Evolutionary conservation across 2,888 invertebrate species (phyloP), one percentile per base, ranked within the genome.

Genomic region (Melinaea menophilus): DNA sequence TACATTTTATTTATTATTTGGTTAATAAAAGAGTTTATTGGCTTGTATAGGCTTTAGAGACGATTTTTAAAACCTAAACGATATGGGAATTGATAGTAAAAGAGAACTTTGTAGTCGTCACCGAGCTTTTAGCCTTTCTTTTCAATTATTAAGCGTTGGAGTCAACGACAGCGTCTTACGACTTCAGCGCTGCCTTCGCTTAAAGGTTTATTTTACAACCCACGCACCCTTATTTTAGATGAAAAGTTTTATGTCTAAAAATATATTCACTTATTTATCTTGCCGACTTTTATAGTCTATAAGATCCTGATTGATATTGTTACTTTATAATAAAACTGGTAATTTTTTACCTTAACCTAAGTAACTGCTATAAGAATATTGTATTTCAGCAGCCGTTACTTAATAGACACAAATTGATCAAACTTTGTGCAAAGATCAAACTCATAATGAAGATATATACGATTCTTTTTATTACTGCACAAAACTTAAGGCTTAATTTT

Each of bases 81-180:
- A 56, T 59, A 56, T 13, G 58, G 47, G 51, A 51, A 51, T 13
- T 34, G 51, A 11, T 51, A 31, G 51, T 51, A 51, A 51, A 51
- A 51, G 31, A 22, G 51, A 51, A 31, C 31, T 22, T 31, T 51
- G 9, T n/a, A 7, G 7, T 22, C 5, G 2, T 51, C 51, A 51
- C 31, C 31, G 31, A 31, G 51, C 51, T 51, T 51, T 51, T 51
- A 51, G 51, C 9, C 51, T 51, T 51, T 51, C 48, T 48, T 64
- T 66, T 66, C 62, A 59, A 64, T 68, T 64, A 61, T 62, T 61
- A 62, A 63, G 58, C 54, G 61, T 58, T 41, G 56, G 55, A 66
- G 63, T 64, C 62, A 67, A 58, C 65, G 64, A 61, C 59, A 55
- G 37, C 35, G 61, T 58, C 64, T 65, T 67, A 67, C 69, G 67